Conservation (phyloP, 2,797 vertebrate genomes). For the Eremophila alpestris region DNA sequence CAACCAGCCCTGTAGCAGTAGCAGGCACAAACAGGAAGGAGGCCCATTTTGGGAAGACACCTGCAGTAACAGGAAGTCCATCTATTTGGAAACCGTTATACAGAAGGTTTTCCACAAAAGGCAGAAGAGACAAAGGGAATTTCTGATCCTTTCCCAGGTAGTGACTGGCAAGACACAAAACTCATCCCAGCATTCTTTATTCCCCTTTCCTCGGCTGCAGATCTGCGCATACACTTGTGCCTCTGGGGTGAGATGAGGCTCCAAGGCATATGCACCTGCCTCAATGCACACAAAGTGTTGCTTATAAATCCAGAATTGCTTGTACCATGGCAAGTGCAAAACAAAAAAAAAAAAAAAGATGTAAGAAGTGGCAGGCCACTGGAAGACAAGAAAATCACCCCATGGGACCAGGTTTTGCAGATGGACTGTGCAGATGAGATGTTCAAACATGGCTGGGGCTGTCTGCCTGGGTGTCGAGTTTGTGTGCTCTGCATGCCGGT, state of each 20-base stretch:
- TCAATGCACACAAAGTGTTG: not conserved
- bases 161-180: not conserved
- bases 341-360: not conserved
- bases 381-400: not conserved
- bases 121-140: not conserved
- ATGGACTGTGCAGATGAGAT: not conserved
- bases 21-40: not conserved
- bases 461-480: not conserved
- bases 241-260: rapidly evolving
- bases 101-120: not conserved
- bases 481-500: not conserved
- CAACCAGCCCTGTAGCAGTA: not conserved
- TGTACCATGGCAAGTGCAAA: not conserved
- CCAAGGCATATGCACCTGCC: rapidly evolving
- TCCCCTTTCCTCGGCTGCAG: rapidly evolving
- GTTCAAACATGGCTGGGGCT: not conserved
- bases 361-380: not conserved
- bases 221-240: rapidly evolving
- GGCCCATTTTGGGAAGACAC: not conserved
- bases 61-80: not conserved
- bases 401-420: not conserved
- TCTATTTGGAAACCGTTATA: not conserved
- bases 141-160: not conserved
- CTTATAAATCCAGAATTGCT: not conserved
- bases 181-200: not conserved